Base-by-base conservation (phyloP, 1,140 invertebrate genomes). In the Microplitis mediator region DNA sequence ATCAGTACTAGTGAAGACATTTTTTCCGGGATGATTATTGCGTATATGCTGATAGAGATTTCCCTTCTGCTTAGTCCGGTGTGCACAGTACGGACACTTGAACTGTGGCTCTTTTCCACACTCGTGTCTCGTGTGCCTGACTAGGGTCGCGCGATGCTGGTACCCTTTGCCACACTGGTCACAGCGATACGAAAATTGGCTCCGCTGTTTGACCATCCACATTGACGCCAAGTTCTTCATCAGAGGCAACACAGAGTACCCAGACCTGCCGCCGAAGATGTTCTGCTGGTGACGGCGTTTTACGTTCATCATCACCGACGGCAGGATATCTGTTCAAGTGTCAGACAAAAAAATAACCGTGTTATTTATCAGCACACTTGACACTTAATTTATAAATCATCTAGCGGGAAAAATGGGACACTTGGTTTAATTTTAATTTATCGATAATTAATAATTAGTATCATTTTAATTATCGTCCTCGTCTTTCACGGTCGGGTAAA, bases 51-150 rank as follows among this genome's bases (percentile, higher is more conserved):
- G 88, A 74, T 89, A 89, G 35, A 89, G 84, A 75, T 89, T 89
- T 58, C 88, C 87, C 3, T 88, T 88, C 72, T 89, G 88, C 71
- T 86, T 87, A 1, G 87, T 88, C 2, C 82, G 85, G 39, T 88
- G 86, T 0, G 76, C 77, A 75, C 90, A 91, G 75, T 89, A 89
- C 0, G 89, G 89, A 74, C 90, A 91, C 70, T 89, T 86, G 77
- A 91, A 90, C 69, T 89, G 87, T 2, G 90, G 90, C 64, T 89
- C 88, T 75, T 90, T 90, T 9, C 89, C 88, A 62, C 90, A 91
- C 74, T 91, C 90, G 71, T 87, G 82, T 31, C 89, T 83, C 71
- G 89, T 87, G 74, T 91, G 90, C 8, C 90, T 86, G 74, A 88
- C 87, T 31, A 91, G 73, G 0, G 90, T 91, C 62, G 89, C 89